Conservation (phyloP, 2,888 invertebrate genomes). For the Melanophora roralis region DNA sequence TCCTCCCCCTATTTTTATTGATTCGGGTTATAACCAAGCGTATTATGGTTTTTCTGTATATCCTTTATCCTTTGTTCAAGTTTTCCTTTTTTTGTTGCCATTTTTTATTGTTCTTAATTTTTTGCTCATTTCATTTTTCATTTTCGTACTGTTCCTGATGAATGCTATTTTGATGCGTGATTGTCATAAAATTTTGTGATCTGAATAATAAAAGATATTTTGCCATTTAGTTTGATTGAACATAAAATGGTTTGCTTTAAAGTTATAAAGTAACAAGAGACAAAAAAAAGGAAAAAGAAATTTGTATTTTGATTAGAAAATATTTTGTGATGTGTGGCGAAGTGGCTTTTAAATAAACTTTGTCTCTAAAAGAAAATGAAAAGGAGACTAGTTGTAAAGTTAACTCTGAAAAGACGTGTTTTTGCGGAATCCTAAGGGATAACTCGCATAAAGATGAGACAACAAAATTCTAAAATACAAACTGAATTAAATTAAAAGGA, state of each 20-base stretch:
- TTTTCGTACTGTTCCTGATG: constrained; percentile 47
- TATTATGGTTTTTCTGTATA: constrained; percentile 45
- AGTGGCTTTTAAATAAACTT: background rate
- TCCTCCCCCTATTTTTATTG: constrained; percentile 4
- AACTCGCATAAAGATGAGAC: too few species aligned
- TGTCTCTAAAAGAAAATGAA: too few species aligned
- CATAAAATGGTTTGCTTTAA: constrained; percentile 49
- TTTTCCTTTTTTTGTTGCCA: constrained; percentile 50
- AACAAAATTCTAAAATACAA: too few species aligned
- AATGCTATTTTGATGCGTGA: constrained; percentile 62
- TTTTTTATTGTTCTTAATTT: constrained; percentile 27
- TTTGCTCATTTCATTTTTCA: constrained; percentile 4
- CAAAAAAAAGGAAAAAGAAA: constrained; percentile 29
- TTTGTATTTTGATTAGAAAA: constrained; percentile 55
- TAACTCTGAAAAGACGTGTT: background rate
- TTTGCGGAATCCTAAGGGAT: background rate
- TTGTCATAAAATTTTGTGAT: constrained; percentile 62
- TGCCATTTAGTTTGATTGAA: constrained; percentile 61
- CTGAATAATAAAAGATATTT: constrained; percentile 60
- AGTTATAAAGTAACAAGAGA: background rate
- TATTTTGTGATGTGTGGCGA: background rate
- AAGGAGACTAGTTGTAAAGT: background rate
- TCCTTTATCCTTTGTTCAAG: constrained; percentile 57
- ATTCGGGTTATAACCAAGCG: constrained; percentile 11
- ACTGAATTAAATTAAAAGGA: too few species aligned